Conservation (phyloP, 2,888 invertebrate species). For the Carcina quercana region DNA sequence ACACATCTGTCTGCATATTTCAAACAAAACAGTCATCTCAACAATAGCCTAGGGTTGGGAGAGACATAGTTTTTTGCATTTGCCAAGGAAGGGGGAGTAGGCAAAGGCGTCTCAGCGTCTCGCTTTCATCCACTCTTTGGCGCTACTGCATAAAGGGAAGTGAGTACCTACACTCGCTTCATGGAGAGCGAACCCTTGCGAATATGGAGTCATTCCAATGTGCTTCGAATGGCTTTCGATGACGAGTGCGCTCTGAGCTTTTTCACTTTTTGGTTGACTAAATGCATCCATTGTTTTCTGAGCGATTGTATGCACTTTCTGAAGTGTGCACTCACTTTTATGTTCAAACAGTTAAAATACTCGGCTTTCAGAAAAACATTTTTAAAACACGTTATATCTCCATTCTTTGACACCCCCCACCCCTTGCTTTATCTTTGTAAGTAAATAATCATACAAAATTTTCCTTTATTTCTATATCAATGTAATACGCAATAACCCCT, state of each 20-base stretch:
- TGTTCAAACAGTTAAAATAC: slow-evolving; percentile 7
- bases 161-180: slow-evolving; percentile 33
- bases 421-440: too few relatives aligned
- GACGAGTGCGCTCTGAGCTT: slow-evolving; percentile 59
- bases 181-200: slow-evolving; percentile 40
- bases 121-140: slow-evolving; percentile 65
- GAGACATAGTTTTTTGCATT: slow-evolving; percentile 59
- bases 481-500: too few relatives aligned
- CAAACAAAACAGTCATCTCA: slow-evolving; percentile 56
- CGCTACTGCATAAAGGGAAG: slow-evolving; percentile 57
- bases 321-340: slow-evolving; percentile 30
- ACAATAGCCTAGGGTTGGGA: slow-evolving; percentile 54
- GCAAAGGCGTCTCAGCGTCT: slow-evolving; percentile 51
- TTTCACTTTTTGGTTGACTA: slow-evolving; percentile 61
- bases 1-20: slow-evolving; percentile 5
- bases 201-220: slow-evolving; percentile 51
- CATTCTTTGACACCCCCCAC: too few relatives aligned
- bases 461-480: too few relatives aligned
- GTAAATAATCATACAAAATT: too few relatives aligned
- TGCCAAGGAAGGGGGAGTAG: slow-evolving; percentile 56
- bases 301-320: slow-evolving; percentile 34
- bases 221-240: slow-evolving; percentile 68
- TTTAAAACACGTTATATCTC: too few relatives aligned
- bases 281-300: slow-evolving; percentile 63
- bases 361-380: not conserved